Evolutionary conservation across 2,888 invertebrate genomes (phyloP).

Genomic region (Chouioia cunea): DNA sequence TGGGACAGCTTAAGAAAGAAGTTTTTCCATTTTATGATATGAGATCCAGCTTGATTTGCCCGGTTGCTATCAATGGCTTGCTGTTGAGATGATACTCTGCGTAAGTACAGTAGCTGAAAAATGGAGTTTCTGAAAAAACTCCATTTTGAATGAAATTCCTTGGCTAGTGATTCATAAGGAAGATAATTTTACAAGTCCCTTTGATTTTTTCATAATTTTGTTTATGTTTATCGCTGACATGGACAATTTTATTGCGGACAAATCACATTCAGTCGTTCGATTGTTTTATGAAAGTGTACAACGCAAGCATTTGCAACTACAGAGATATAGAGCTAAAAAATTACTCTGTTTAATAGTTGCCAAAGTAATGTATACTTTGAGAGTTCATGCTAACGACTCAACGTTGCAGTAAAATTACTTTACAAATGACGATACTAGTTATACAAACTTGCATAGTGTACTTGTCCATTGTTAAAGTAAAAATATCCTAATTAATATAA

Average conservation of each 20-base stretch:
- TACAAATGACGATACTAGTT: background rate
- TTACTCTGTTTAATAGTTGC: too few relatives aligned
- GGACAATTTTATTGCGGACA: too few relatives aligned
- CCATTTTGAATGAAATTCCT: constrained; percentile 46
- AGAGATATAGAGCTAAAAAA: too few relatives aligned
- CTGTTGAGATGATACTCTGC: constrained; percentile 40
- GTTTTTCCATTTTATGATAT: background rate
- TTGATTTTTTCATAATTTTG: background rate
- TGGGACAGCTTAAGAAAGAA: background rate
- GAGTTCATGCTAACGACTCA: background rate
- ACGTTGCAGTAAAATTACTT: background rate
- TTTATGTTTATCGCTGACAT: background rate
- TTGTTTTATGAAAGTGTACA: background rate
- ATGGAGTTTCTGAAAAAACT: constrained; percentile 48
- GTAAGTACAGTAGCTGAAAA: constrained; percentile 49
- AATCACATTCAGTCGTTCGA: background rate
- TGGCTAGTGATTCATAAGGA: constrained; percentile 30
- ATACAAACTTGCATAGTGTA: constrained; percentile 3
- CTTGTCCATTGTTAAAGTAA: background rate
- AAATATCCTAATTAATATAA: background rate
- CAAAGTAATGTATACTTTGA: too few relatives aligned
- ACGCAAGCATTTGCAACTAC: background rate
- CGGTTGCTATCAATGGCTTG: constrained; percentile 18
- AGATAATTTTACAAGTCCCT: background rate
- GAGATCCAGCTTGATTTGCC: background rate